A percentile compares a stretch with the other conserved stretches of the same genome.
These are phyloP conservation scores for Euglossa dilemma DNA, from an alignment of 1,140 invertebrate species.

Conservation along the genomic window DNA sequence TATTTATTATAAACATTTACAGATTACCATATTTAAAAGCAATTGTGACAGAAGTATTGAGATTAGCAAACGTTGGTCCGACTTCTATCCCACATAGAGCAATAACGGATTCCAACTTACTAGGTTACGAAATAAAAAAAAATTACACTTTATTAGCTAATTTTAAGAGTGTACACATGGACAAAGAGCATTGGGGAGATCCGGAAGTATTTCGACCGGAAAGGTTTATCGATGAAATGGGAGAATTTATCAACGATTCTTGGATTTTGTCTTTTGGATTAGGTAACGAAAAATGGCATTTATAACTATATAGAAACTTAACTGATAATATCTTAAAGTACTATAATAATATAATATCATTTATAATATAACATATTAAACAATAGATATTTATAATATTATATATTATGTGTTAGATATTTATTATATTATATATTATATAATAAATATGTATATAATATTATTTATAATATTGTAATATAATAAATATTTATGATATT, in stretches of 20 bases:
- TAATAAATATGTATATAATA: no score
- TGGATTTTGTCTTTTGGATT: constrained; percentile 83
- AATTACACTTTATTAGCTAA: constrained; percentile 77
- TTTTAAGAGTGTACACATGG: constrained; percentile 79
- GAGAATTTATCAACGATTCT: constrained; percentile 80
- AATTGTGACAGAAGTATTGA: constrained; percentile 79
- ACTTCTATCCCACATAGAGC: constrained; percentile 79
- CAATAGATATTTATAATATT: no score
- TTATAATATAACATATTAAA: no score
- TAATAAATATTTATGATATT: no score
- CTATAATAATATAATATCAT: no score
- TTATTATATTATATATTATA: no score
- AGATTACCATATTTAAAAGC: constrained; percentile 83
- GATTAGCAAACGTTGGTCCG: constrained; percentile 81
- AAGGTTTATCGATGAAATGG: constrained; percentile 83
- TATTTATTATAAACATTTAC: constrained; percentile 25
- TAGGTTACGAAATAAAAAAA: constrained; percentile 82
- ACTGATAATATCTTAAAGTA: no score
- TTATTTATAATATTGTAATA: no score
- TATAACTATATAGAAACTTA: no score
- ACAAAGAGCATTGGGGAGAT: constrained; percentile 83
- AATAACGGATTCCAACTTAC: constrained; percentile 73
- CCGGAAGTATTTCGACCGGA: constrained; percentile 84
- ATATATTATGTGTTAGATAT: no score
- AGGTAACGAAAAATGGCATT: constrained; percentile 72